Evolutionary conservation across 2,797 vertebrate species (phyloP).

Genomic region (Ara ararauna): DNA sequence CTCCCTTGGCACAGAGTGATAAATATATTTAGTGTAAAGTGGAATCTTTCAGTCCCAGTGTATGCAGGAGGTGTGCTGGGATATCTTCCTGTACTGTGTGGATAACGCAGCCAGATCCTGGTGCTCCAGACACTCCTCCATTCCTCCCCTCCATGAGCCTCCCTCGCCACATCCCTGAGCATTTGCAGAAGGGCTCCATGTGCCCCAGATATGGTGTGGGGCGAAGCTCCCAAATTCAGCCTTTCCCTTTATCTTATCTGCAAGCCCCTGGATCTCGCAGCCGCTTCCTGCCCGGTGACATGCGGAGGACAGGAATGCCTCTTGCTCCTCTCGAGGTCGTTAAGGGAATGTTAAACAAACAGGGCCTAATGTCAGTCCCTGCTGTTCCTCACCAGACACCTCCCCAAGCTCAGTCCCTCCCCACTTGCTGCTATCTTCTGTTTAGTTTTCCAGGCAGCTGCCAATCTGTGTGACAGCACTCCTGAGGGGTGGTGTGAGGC

Average conservation of each 20-base stretch:
- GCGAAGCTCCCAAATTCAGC: constrained; percentile 11
- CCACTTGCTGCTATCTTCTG: constrained; percentile 48
- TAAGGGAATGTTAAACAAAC: constrained; percentile 66
- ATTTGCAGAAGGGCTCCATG: rapidly evolving
- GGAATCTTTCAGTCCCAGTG: background rate
- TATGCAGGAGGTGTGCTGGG: background rate
- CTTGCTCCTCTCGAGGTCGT: constrained; percentile 28
- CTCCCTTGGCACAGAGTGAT: background rate
- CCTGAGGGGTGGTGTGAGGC: rapidly evolving
- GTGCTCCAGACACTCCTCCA: background rate
- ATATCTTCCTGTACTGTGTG: background rate
- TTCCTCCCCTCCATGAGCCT: rapidly evolving
- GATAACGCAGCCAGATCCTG: background rate
- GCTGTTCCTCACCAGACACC: constrained; percentile 65
- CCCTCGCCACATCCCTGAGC: rapidly evolving
- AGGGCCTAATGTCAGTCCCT: constrained; percentile 50
- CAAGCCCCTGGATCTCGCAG: background rate
- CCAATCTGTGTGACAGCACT: background rate
- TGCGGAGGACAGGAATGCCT: constrained; percentile 51
- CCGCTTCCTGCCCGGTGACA: constrained; percentile 61
- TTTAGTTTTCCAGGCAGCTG: constrained; percentile 35
- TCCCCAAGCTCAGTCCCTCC: constrained; percentile 32
- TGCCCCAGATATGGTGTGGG: background rate
- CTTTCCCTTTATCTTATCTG: constrained; percentile 62
- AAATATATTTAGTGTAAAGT: background rate